Conservation (phyloP, 1,140 invertebrate genomes). For the Lerema accius region DNA sequence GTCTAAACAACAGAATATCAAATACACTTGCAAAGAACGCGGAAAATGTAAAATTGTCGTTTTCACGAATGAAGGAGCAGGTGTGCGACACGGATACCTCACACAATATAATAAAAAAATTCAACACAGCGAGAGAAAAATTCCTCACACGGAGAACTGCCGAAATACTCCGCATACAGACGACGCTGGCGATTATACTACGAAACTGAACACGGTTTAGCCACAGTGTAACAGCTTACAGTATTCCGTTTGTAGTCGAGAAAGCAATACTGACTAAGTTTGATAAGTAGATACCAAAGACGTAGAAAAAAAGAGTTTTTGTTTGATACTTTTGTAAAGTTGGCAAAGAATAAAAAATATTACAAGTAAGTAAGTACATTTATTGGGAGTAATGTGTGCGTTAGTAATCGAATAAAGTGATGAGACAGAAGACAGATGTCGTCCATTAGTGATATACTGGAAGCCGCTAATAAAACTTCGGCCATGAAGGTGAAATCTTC, state of each 20-base stretch:
- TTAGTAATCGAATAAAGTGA: too few relatives aligned
- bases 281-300: too few relatives aligned
- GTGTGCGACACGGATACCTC: slow-evolving; percentile 52
- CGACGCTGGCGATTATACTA: slow-evolving; percentile 16
- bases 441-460: too few relatives aligned
- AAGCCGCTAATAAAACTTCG: too few relatives aligned
- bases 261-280: too few relatives aligned
- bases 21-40: slow-evolving; percentile 57
- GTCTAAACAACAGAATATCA: slow-evolving; percentile 45
- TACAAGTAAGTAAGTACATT: too few relatives aligned
- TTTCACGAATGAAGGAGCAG: slow-evolving; percentile 69
- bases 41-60: slow-evolving; percentile 77
- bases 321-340: too few relatives aligned
- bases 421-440: too few relatives aligned
- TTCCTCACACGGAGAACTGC: slow-evolving; percentile 39
- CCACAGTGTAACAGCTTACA: neutral
- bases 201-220: slow-evolving; percentile 8
- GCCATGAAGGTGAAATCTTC: too few relatives aligned
- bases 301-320: too few relatives aligned
- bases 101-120: slow-evolving; percentile 58
- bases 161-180: slow-evolving; percentile 26
- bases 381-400: too few relatives aligned
- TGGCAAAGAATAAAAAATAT: too few relatives aligned
- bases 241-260: neutral
- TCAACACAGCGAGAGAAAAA: slow-evolving; percentile 42